These are phyloP conservation scores for Dicycla oo DNA, from an alignment of 2,888 invertebrate species.

Conservation along the genomic window DNA sequence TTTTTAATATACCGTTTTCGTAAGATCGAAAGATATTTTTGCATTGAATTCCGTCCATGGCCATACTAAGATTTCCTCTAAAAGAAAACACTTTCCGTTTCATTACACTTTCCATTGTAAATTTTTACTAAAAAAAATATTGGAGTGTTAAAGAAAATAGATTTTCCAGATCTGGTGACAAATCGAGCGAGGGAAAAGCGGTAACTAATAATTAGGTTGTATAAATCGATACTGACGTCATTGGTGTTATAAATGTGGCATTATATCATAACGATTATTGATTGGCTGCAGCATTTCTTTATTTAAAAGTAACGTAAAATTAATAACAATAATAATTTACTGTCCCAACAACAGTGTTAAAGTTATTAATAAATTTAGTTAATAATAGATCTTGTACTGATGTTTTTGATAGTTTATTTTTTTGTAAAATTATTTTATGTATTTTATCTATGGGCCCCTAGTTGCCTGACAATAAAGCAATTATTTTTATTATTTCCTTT, in stretches of 20 bases:
- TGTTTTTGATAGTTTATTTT: no score
- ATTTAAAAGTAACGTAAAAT: neutral
- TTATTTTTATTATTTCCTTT: no score
- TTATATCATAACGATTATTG: neutral
- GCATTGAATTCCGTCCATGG: neutral
- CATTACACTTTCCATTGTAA: neutral
- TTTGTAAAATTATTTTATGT: no score
- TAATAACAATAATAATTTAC: no score
- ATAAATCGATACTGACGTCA: slow-evolving; percentile 14
- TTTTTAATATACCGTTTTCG: neutral
- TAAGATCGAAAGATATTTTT: neutral
- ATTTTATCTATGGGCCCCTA: no score
- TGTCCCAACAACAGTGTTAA: no score
- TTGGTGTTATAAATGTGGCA: neutral
- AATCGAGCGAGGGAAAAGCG: neutral
- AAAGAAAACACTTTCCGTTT: neutral
- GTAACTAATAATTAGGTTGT: neutral
- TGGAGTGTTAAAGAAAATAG: neutral
- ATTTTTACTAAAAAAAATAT: neutral
- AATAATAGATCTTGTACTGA: no score
- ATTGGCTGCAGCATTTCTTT: neutral
- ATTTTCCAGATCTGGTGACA: neutral
- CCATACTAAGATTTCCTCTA: neutral
- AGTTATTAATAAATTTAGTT: no score
- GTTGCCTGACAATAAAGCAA: no score